A percentile compares a stretch with the other conserved stretches of the same genome.
Evolutionary conservation across 2,888 invertebrate species (phyloP).

Genomic region (Exocentrus adspersus): DNA sequence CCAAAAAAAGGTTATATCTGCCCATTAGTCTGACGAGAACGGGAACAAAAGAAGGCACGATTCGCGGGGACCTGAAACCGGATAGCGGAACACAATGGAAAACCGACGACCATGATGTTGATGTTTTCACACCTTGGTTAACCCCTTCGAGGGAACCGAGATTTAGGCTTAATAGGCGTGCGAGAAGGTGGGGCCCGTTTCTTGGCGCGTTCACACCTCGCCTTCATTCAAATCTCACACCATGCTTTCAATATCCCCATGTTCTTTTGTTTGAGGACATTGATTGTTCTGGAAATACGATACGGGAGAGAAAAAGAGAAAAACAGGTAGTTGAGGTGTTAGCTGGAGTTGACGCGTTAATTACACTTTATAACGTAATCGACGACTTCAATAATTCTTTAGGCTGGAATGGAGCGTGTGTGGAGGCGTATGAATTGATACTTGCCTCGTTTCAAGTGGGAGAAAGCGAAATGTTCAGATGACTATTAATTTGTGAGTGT

Average conservation of each 20-base stretch:
- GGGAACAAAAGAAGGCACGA: neutral
- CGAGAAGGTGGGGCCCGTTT: slow-evolving; percentile 29
- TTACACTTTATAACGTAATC: slow-evolving; percentile 17
- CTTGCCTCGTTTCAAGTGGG: neutral
- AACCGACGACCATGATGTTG: slow-evolving; percentile 49
- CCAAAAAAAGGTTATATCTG: neutral
- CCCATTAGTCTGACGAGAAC: neutral
- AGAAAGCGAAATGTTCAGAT: too few relatives aligned
- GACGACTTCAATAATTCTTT: neutral
- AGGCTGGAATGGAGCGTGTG: neutral
- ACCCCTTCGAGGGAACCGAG: slow-evolving; percentile 44
- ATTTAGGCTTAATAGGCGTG: slow-evolving; percentile 23
- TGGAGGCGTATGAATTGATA: neutral
- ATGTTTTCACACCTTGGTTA: slow-evolving; percentile 56
- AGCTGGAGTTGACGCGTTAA: slow-evolving; percentile 26
- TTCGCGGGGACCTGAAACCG: slow-evolving; percentile 17
- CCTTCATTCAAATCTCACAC: slow-evolving; percentile 32
- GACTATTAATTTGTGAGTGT: too few relatives aligned
- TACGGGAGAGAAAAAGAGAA: slow-evolving; percentile 27
- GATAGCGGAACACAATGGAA: slow-evolving; percentile 36
- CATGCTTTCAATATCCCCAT: slow-evolving; percentile 33
- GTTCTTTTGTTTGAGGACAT: slow-evolving; percentile 30
- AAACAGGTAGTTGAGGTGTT: slow-evolving; percentile 35
- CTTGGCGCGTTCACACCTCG: slow-evolving; percentile 33
- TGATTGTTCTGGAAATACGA: slow-evolving; percentile 30